Evolutionary conservation across 2,113 vertebrate species (phyloP).

Genomic region (Oreochromis spilurus): DNA sequence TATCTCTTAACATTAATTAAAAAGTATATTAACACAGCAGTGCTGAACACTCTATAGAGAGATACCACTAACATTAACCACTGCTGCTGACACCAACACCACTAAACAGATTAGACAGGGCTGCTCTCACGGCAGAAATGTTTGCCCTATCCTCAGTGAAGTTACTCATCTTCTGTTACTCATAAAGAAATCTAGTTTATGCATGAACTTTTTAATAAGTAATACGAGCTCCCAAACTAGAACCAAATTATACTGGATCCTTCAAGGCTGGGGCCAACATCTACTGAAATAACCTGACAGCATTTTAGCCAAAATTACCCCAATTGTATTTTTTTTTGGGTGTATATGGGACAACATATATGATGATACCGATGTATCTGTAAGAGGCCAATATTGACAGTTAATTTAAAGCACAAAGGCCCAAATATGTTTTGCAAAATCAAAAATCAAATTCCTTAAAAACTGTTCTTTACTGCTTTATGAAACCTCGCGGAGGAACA

Average conservation of each 20-base stretch:
- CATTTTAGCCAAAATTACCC: not conserved
- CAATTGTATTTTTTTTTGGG: not conserved
- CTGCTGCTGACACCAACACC: not conserved
- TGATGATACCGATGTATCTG: not conserved
- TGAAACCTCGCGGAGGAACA: not conserved
- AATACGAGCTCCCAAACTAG: not conserved
- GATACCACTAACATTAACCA: not conserved
- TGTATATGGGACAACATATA: not conserved
- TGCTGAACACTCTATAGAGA: not conserved
- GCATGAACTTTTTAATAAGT: not conserved
- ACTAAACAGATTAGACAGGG: not conserved
- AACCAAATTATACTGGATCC: fast-evolving
- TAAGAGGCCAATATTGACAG: too few species aligned
- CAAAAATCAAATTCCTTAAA: not conserved
- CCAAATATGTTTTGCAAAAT: not conserved
- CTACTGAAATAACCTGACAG: not conserved
- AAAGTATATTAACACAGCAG: not conserved
- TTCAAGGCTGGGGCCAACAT: not conserved
- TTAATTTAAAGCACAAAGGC: not conserved
- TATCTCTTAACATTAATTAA: not conserved
- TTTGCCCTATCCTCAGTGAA: not conserved
- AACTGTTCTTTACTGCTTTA: not conserved
- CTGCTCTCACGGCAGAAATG: conserved; percentile 7
- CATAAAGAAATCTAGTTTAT: not conserved
- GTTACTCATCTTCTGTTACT: not conserved